Evolutionary conservation across 2,888 invertebrate genomes (phyloP), one percentile per base, ranked within the genome.

Genomic region (Nineta flava): DNA sequence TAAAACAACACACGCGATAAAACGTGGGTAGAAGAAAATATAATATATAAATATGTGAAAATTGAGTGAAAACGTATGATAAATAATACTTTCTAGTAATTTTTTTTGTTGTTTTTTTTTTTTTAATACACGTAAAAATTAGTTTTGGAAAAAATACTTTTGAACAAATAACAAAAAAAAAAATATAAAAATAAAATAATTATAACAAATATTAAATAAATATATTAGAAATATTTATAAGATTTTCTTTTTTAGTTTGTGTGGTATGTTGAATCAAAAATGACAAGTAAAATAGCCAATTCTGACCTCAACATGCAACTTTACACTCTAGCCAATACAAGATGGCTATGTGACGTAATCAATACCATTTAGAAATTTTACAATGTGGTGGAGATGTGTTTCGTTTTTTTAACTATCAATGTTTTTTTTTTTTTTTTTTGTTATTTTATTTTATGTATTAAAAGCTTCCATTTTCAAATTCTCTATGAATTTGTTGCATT

Each of bases 311-410:
- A 43, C 51, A 46, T 44, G 48, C 52, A 50, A 48, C 41, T 54
- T 56, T 56, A 57, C 57, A 60, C 60, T 60, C 60, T 61, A 63
- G 56, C 58, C 57, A 56, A 62, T 60, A 63, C 67, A 67, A 67
- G 66, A 67, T 67, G 67, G 67, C 67, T 61, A 62, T 60, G 59
- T 65, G 65, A 64, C 65, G 66, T 66, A 66, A 66, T 64, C 62
- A 62, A 62, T 62, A 58, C n/a, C 42, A 15, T 17, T n/a, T 26
- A 26, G 26, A 26, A 26, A 26, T 26, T 26, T 26, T 26, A 40
- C 16, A 17, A 16, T 42, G 16, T 42, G 42, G n/a, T 15, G n/a
- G n/a, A n/a, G n/a, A n/a, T n/a, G 3, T 42, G 9, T 17, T 9
- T 42, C 42, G 42, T 10, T 6, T 42, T n/a, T 15, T 42, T 10